Conservation (phyloP, 2,888 invertebrate species). For the Eupithecia exiguata region DNA sequence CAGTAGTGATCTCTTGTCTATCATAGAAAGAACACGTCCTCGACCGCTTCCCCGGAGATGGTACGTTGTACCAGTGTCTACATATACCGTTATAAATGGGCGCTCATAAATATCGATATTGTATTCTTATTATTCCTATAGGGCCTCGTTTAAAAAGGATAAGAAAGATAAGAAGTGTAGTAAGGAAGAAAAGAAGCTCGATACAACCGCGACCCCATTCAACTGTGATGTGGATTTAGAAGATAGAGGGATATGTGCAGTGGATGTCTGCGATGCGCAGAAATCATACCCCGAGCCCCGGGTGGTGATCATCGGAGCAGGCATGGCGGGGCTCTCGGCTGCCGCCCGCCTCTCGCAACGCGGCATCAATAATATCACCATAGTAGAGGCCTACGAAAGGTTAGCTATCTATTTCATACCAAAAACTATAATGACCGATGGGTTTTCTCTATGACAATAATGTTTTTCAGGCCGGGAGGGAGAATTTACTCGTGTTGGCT, state of each 20-base stretch:
- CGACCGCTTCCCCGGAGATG: conserved; percentile 52
- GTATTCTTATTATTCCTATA: conserved; percentile 31
- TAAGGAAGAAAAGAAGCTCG: neutral
- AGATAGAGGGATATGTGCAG: conserved; percentile 66
- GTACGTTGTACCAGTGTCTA: conserved; percentile 51
- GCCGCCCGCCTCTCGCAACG: conserved; percentile 88
- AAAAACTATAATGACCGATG: no score
- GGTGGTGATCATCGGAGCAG: conserved; percentile 90
- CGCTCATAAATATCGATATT: conserved; percentile 35
- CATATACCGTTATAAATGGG: conserved; percentile 39
- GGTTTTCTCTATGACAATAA: conserved; percentile 4
- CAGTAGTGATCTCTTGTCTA: conserved; percentile 44
- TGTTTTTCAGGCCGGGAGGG: conserved; percentile 87
- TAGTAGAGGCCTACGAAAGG: conserved; percentile 91
- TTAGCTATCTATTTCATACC: conserved; percentile 48
- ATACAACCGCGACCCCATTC: conserved; percentile 22
- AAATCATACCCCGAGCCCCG: conserved; percentile 81
- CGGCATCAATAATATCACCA: conserved; percentile 87
- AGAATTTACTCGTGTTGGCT: conserved; percentile 90
- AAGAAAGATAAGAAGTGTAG: conserved; percentile 6
- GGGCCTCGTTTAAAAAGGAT: neutral
- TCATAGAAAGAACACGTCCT: conserved; percentile 52
- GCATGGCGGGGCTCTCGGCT: conserved; percentile 91
- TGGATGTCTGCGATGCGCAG: conserved; percentile 64
- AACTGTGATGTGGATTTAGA: conserved; percentile 66